Evolutionary conservation across 2,888 invertebrate genomes (phyloP).

Genomic region (Ichneumon xanthorius): DNA sequence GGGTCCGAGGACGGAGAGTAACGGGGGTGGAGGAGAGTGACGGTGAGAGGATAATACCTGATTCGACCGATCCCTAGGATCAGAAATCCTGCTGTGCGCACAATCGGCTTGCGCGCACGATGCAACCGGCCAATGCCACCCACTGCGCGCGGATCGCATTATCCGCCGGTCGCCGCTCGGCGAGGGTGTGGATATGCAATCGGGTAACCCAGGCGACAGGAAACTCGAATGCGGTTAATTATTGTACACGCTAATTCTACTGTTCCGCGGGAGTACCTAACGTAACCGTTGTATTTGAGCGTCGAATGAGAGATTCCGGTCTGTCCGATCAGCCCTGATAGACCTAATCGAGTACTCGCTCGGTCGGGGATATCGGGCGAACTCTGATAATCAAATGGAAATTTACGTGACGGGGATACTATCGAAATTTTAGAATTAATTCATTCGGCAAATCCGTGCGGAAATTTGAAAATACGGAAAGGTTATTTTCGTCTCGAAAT

Average conservation of each 20-base stretch:
- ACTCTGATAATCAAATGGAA: background rate
- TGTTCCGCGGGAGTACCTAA: constrained; percentile 31
- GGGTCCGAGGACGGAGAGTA: background rate
- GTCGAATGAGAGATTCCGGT: constrained; percentile 32
- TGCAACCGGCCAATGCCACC: constrained; percentile 4
- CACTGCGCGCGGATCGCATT: background rate
- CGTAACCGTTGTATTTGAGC: constrained; percentile 37
- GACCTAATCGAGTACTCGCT: constrained; percentile 9
- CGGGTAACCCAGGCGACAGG: constrained; percentile 21
- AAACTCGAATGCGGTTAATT: constrained; percentile 65
- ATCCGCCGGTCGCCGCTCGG: constrained; percentile 3
- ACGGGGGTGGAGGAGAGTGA: constrained; percentile 25
- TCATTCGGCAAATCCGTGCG: background rate
- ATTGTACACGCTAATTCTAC: constrained; percentile 64
- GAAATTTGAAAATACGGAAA: background rate
- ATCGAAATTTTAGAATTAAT: background rate
- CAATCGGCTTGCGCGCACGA: background rate
- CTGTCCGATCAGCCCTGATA: constrained; percentile 4
- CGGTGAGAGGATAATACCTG: constrained; percentile 46
- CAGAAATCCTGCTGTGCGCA: constrained; percentile 14
- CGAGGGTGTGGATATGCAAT: constrained; percentile 38
- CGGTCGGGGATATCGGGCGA: background rate
- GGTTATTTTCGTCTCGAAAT: background rate
- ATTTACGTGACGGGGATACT: background rate
- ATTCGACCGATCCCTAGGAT: constrained; percentile 45